Percentiles rank a stretch among this genome's conserved stretches.
These are phyloP conservation scores for Heliconius ethilla DNA, from an alignment of 2,888 invertebrate genomes.

Conservation along the genomic window DNA sequence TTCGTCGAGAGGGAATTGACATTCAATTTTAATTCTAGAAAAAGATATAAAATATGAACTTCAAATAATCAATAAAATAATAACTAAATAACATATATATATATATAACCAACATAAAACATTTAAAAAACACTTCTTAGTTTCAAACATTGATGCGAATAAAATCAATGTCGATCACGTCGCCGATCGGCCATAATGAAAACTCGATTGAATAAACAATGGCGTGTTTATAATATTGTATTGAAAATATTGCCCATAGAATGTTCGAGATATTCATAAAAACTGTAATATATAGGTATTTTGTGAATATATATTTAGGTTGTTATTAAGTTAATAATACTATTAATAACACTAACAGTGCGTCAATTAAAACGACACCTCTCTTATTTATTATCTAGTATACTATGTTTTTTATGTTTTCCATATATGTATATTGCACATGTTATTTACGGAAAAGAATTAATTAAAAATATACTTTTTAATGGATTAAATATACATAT, in stretches of 20 bases:
- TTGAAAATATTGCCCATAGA: slow-evolving; percentile 24
- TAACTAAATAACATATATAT: not conserved
- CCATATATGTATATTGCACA: not conserved
- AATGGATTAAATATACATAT: not conserved
- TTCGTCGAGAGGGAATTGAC: no score
- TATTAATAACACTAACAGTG: not conserved
- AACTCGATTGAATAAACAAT: slow-evolving; percentile 27
- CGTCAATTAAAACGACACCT: no score
- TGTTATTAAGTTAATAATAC: not conserved
- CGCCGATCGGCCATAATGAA: slow-evolving; percentile 25
- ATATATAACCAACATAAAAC: not conserved
- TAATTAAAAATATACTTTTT: not conserved
- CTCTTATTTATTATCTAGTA: no score
- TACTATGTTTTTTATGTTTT: no score
- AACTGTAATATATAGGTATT: not conserved
- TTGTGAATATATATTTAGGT: not conserved
- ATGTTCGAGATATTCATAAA: slow-evolving; percentile 9
- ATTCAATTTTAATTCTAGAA: no score
- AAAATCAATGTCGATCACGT: slow-evolving; percentile 24
- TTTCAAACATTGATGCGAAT: slow-evolving; percentile 2
- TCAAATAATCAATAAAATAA: no score
- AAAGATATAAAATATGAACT: no score
- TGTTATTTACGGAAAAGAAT: no score
- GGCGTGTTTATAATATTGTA: slow-evolving; percentile 22
- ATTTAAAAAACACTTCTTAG: not conserved